phyloP scores from a whole-genome alignment of 2,888 invertebrate genomes.

The Conistra vaccinii region DNA sequence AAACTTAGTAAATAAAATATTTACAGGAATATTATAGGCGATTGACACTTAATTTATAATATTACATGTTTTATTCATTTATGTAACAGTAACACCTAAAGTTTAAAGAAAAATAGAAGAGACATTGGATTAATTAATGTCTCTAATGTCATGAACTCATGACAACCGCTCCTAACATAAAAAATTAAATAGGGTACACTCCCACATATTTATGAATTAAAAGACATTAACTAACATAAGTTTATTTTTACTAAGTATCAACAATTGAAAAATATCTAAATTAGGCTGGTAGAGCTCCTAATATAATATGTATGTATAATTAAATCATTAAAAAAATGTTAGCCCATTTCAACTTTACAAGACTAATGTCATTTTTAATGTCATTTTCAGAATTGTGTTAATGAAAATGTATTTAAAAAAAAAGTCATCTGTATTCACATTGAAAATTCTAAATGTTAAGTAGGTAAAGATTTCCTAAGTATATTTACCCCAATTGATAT shows the following conservation, averaged over 20 bases:
- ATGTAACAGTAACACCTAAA: neutral
- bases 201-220: neutral
- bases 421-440: slow-evolving; percentile 22
- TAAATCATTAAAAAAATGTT: neutral
- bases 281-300: neutral
- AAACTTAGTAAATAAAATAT: slow-evolving; percentile 1
- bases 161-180: neutral
- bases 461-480: slow-evolving; percentile 32
- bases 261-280: neutral
- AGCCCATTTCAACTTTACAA: neutral
- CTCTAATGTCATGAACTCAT: no score
- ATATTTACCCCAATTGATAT: slow-evolving; percentile 60
- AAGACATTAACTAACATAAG: neutral
- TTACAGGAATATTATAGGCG: neutral
- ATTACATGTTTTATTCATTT: neutral
- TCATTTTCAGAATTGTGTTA: slow-evolving; percentile 2
- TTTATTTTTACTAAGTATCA: neutral
- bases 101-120: neutral
- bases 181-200: neutral
- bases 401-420: no score
- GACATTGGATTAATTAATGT: neutral
- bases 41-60: neutral
- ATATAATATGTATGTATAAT: neutral
- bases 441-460: slow-evolving; percentile 9
- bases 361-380: no score